phyloP scores from a whole-genome alignment of 1,140 invertebrate species.

The Venturia canescens region DNA sequence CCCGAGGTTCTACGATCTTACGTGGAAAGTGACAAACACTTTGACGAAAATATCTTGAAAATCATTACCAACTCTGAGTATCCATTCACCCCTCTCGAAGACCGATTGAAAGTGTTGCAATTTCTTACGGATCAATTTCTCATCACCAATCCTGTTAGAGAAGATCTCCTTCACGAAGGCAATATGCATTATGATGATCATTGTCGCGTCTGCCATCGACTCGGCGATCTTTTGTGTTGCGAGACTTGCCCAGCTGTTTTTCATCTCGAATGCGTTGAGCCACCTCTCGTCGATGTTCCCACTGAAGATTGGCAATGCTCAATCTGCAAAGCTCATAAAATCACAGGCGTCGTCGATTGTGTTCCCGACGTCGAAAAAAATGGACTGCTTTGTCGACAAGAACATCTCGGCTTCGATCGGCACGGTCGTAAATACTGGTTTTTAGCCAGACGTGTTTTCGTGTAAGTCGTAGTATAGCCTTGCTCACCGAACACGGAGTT shows the following conservation, averaged over 20 bases:
- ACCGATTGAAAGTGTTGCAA: conserved; percentile 91
- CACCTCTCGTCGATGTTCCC: conserved; percentile 93
- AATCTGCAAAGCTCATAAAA: conserved; percentile 93
- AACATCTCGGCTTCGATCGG: conserved; percentile 95
- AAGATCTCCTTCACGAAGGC: conserved; percentile 96
- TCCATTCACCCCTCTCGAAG: conserved; percentile 90
- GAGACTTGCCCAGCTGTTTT: conserved; percentile 98
- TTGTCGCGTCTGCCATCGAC: conserved; percentile 94
- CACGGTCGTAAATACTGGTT: conserved; percentile 99
- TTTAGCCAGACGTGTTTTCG: conserved; percentile 91
- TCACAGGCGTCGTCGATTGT: conserved; percentile 95
- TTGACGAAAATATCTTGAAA: conserved; percentile 83
- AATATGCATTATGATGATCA: conserved; percentile 97
- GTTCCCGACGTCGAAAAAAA: conserved; percentile 94
- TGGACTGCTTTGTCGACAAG: conserved; percentile 92
- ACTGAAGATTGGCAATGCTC: conserved; percentile 98
- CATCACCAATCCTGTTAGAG: conserved; percentile 93
- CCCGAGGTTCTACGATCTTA: conserved; percentile 93
- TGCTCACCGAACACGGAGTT: not conserved
- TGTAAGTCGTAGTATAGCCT: conserved; percentile 82
- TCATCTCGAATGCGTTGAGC: conserved; percentile 96
- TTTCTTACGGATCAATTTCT: conserved; percentile 96
- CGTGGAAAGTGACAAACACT: conserved; percentile 91
- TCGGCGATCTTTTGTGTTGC: conserved; percentile 97
- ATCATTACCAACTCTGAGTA: conserved; percentile 89